Evolutionary conservation across 2,888 invertebrate genomes (phyloP).

Genomic region (Thereva nobilitata): DNA sequence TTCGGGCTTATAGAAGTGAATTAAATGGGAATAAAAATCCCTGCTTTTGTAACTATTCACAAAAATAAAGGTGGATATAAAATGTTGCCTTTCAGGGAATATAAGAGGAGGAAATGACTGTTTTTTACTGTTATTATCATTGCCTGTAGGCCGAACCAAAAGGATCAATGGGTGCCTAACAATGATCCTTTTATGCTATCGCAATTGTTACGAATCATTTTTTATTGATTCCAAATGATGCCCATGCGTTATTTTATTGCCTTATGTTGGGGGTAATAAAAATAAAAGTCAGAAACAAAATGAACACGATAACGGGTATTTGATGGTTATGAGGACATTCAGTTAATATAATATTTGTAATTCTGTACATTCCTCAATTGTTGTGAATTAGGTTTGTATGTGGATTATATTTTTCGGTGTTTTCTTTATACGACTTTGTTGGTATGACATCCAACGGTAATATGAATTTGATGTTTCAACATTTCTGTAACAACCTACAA

Average conservation of each 20-base stretch:
- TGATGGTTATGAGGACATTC: no score
- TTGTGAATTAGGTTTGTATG: no score
- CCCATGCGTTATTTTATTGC: not conserved
- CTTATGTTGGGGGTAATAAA: no score
- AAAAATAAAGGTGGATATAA: constrained; percentile 25
- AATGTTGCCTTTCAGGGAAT: not conserved
- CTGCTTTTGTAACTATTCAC: constrained; percentile 16
- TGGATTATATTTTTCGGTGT: no score
- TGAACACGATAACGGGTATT: no score
- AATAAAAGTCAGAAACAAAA: no score
- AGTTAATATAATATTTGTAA: no score
- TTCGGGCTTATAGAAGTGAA: constrained; percentile 17
- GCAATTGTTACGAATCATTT: constrained; percentile 21
- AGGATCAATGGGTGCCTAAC: constrained; percentile 28
- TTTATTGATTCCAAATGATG: constrained; percentile 23
- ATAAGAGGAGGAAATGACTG: constrained; percentile 23
- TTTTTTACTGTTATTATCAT: constrained; percentile 32
- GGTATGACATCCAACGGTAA: no score
- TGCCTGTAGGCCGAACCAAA: constrained; percentile 28
- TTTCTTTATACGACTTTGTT: no score
- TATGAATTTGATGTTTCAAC: no score
- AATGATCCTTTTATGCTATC: constrained; percentile 17
- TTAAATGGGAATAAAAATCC: constrained; percentile 28
- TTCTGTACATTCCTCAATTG: no score
- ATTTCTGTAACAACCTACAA: no score